Evolutionary conservation across 2,113 vertebrate genomes (phyloP), one percentile per base, ranked within the genome.

Genomic region (Lucifuga dentata): DNA sequence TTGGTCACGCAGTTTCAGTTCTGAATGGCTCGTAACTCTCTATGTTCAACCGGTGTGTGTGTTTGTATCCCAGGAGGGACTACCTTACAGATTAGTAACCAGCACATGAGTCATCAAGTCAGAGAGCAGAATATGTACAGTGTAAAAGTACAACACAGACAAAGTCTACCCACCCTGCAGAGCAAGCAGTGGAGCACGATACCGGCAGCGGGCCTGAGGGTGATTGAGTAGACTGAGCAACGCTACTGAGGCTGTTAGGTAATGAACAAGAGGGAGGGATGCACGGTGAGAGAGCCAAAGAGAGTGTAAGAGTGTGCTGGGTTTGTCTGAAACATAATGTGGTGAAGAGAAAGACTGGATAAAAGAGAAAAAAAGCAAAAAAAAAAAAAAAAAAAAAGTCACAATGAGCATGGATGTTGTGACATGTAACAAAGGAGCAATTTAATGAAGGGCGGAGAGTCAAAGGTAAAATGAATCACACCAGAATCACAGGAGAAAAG

Each of bases 81-180:
- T 69, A 60, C 51, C 55, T 75, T 20, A 38, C 68, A 38, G 73
- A 86, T 84, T 55, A 78, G 78, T 80, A 84, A 86, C 74, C 72
- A 66, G 53, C 1, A 3, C 35, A 52, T 85, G 78, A 87, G 70
- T 87, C 85, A 86, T 43, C 39, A 6, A 16, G 13, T n/a, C 51
- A 53, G 11, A 66, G 53, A 23, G 55, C 38, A 46, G 61, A 43
- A 51, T 60, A 65, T 35, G 35, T 75, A 73, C 50, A 66, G 39
- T 81, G 76, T 72, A 39, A 76, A 73, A 53, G 45, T 73, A 56
- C 65, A 72, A n/a, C 50, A 56, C 8, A 32, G 62, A 19, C 39
- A 58, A 26, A 29, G 49, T 58, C 23, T 53, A 44, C 23, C 26
- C 65, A 38, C 35, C 59, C 50, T 62, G 40, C 17, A 69, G 21